Percentiles rank a stretch among this genome's conserved stretches.
phyloP scores from a whole-genome alignment of 2,113 vertebrate genomes.

The Limnothrissa miodon region DNA sequence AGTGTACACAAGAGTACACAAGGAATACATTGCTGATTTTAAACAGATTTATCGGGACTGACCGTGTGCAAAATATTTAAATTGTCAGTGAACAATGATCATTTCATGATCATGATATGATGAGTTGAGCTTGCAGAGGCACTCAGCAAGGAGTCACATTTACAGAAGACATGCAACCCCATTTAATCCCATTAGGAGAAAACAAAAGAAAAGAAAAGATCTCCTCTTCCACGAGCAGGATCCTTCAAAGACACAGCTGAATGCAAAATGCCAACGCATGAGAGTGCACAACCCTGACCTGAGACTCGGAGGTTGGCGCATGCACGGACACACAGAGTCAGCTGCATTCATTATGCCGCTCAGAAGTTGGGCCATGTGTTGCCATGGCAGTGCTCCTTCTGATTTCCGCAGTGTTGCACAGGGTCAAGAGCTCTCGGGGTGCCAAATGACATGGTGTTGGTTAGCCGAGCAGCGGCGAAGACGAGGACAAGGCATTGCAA shows the following conservation, averaged over 20 bases:
- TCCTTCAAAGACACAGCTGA: background rate
- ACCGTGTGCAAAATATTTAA: too few species aligned
- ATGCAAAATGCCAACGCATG: background rate
- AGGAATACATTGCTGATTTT: background rate
- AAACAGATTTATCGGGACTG: too few species aligned
- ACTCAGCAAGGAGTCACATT: background rate
- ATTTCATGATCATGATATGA: background rate
- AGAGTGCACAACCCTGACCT: background rate
- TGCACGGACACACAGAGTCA: background rate
- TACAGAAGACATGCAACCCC: background rate
- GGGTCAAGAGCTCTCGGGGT: background rate
- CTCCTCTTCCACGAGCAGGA: background rate
- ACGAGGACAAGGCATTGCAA: background rate
- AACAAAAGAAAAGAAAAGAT: background rate
- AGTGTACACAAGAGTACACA: background rate
- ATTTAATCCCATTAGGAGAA: background rate
- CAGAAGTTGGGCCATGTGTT: slow-evolving; percentile 3
- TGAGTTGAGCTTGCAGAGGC: background rate
- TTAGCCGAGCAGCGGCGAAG: background rate
- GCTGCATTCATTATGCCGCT: background rate
- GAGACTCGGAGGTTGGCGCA: background rate
- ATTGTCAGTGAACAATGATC: background rate
- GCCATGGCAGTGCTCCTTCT: background rate
- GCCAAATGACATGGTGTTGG: background rate
- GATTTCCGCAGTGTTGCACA: background rate